Evolutionary conservation across 2,888 invertebrate genomes (phyloP), one percentile per base, ranked within the genome.

Genomic region (Panzeria rudis): DNA sequence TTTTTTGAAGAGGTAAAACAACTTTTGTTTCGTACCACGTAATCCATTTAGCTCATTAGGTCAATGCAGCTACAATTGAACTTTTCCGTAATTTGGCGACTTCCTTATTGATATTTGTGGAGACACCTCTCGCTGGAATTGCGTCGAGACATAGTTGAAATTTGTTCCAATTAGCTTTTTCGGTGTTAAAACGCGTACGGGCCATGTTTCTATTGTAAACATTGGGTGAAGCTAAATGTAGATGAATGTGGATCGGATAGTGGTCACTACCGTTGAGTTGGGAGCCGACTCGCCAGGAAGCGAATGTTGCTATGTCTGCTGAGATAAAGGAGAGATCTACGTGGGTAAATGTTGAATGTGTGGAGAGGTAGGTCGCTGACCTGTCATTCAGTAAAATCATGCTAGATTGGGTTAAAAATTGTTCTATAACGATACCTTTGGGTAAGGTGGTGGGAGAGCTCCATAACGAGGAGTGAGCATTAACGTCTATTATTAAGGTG

Each of bases 231-330:
- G 32, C 38, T 20, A 47, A 17, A 11, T 52, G 29, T 50, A 54
- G 23, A 59, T 66, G 41, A 9, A 62, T 69, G 35, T 56, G n/a
- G n/a, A n/a, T n/a, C n/a, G 64, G 9, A 76, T 69, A 84, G 29
- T 80, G 71, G 20, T 80, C 84, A 15, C 84, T 84, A 13, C 78
- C 78, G 35, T 79, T 54, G 2, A 78, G 68, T 3, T 83, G 50
- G 17, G 64, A 13, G n/a, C 73, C 72, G 13, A 50, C 38, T 17
- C 29, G n/a, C 73, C 75, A 75, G 13, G 73, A 32, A 8, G 62
- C 23, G 17, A 69, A 56, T n/a, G 73, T 50, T 1, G 23, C 13
- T 35, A 59, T 32, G 56, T 56, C 29, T 13, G 29, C 44, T 25
- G 64, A 44, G 56, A 29, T 9, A 44, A 80, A 25, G 23, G 69